Conservation (phyloP, 1,140 invertebrate species). For the Brachionus sp. region DNA sequence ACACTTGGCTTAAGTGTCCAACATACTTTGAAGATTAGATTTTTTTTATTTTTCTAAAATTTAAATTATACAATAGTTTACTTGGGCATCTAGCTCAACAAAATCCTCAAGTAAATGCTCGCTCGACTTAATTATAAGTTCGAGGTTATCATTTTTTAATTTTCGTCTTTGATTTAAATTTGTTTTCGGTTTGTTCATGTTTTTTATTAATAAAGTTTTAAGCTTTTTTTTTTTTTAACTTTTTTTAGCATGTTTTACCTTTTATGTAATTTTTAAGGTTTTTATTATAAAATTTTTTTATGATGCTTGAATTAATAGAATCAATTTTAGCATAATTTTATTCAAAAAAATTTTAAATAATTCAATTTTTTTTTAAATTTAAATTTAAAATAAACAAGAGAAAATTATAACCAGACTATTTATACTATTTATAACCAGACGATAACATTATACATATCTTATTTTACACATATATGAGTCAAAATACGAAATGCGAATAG, state of each 20-base stretch:
- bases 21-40: no score
- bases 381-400: background rate
- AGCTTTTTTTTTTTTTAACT: no score
- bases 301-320: no score
- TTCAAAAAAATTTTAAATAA: background rate
- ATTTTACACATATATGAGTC: no score
- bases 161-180: slow-evolving; percentile 6
- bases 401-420: no score
- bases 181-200: background rate
- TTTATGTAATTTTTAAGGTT: no score
- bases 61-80: background rate
- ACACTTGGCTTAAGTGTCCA: no score
- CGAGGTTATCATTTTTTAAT: slow-evolving; percentile 26
- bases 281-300: no score
- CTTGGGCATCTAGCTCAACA: slow-evolving; percentile 14
- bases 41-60: background rate
- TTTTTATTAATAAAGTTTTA: background rate
- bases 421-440: no score
- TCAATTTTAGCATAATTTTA: background rate
- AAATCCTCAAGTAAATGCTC: slow-evolving; percentile 23
- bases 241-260: no score
- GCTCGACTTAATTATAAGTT: slow-evolving; percentile 1
- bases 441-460: no score
- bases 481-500: no score
- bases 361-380: background rate